Percentiles rank a stretch among this genome's conserved stretches.
Evolutionary conservation across 2,888 invertebrate genomes (phyloP).

Genomic region (Drosophila testacea): DNA sequence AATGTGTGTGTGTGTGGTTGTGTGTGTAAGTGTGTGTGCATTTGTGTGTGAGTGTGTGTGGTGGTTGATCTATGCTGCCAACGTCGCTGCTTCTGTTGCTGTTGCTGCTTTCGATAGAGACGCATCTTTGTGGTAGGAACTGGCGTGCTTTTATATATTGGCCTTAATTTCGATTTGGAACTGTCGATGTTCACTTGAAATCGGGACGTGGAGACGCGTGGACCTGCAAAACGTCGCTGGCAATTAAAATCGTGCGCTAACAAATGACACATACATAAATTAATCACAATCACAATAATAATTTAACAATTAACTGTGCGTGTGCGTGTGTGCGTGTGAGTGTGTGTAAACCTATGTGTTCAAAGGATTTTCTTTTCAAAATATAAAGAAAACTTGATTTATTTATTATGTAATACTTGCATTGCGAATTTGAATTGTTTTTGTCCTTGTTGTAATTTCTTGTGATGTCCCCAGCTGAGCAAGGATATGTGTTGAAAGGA

Average conservation of each 20-base stretch:
- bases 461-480: constrained; percentile 31
- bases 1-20: constrained; percentile 16
- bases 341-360: constrained; percentile 13
- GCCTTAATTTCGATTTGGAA: constrained; percentile 84
- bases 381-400: constrained; percentile 15
- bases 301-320: constrained; percentile 14
- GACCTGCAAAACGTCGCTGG: constrained; percentile 80
- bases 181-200: constrained; percentile 85
- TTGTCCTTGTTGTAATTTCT: constrained; percentile 9
- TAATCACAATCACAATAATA: constrained; percentile 23
- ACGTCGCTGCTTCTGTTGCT: constrained; percentile 53
- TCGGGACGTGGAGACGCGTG: constrained; percentile 85
- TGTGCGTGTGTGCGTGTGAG: constrained; percentile 19
- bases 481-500: constrained; percentile 58
- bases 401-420: constrained; percentile 48
- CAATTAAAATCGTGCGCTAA: constrained; percentile 67
- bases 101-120: constrained; percentile 47
- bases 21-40: constrained; percentile 23
- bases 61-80: constrained; percentile 61
- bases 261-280: constrained; percentile 51
- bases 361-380: constrained; percentile 31
- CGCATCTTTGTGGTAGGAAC: constrained; percentile 75
- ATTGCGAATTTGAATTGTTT: constrained; percentile 23
- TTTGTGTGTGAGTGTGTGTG: constrained; percentile 28
- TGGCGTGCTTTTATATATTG: constrained; percentile 76